phyloP scores from a whole-genome alignment of 1,140 invertebrate species.

The Apis florea region DNA sequence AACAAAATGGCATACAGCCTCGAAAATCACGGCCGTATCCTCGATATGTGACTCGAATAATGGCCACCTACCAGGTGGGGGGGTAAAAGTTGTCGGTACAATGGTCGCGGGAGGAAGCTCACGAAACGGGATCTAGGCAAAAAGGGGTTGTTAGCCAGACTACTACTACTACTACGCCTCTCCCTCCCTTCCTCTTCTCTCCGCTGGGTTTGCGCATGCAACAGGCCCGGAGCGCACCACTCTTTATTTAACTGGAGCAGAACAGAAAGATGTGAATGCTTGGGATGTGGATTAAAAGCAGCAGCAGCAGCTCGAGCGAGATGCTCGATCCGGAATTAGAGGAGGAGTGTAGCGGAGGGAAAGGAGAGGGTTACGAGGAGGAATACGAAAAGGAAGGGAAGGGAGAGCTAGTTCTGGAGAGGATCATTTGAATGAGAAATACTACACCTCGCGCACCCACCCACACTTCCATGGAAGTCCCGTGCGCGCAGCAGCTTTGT shows the following conservation, averaged over 20 bases:
- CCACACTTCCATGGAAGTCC: conserved; percentile 75
- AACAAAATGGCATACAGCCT: conserved; percentile 31
- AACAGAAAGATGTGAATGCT: conserved; percentile 76
- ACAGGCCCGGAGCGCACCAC: conserved; percentile 62
- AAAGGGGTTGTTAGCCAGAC: conserved; percentile 52
- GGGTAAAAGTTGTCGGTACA: conserved; percentile 55
- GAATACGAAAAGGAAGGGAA: conserved; percentile 31
- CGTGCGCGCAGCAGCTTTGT: conserved; percentile 76
- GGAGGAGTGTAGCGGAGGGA: conserved; percentile 17
- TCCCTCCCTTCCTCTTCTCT: background rate
- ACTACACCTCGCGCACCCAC: conserved; percentile 80
- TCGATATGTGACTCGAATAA: conserved; percentile 69
- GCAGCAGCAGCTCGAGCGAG: conserved; percentile 52
- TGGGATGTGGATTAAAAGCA: conserved; percentile 75
- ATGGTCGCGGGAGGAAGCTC: conserved; percentile 58
- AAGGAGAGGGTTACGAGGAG: conserved; percentile 48
- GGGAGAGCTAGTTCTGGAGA: conserved; percentile 61
- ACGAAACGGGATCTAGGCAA: conserved; percentile 67
- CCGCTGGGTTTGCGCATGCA: conserved; percentile 54
- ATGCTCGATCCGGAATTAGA: background rate
- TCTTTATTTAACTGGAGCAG: conserved; percentile 72
- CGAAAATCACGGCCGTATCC: conserved; percentile 52
- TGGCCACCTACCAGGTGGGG: conserved; percentile 13
- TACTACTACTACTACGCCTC: background rate
- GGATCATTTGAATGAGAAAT: conserved; percentile 81